Evolutionary conservation across 2,888 invertebrate genomes (phyloP).

Genomic region (Heliconius aoede): DNA sequence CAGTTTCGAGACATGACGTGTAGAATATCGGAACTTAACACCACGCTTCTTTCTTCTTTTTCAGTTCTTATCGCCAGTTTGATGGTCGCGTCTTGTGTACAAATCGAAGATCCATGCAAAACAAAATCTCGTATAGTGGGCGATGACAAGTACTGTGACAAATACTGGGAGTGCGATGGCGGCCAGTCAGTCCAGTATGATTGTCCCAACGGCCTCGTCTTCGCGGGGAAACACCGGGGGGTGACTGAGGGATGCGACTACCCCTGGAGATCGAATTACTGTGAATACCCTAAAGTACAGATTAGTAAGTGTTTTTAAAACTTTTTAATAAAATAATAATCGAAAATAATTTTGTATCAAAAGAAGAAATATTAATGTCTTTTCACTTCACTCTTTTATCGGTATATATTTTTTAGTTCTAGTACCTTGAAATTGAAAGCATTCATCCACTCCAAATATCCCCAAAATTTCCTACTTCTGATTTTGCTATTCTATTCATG

Average conservation of each 20-base stretch:
- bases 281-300: constrained; percentile 85
- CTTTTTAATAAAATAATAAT: too few species aligned
- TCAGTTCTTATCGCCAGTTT: constrained; percentile 62
- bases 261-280: constrained; percentile 94
- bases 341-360: too few species aligned
- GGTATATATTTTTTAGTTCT: not conserved
- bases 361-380: too few species aligned
- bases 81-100: constrained; percentile 62
- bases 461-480: too few species aligned
- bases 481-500: too few species aligned
- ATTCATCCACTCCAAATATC: not conserved
- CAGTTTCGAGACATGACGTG: too few species aligned
- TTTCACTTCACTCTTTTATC: not conserved
- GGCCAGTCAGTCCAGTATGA: constrained; percentile 93
- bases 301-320: constrained; percentile 86
- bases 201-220: constrained; percentile 95
- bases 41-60: not conserved
- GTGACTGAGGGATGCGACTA: constrained; percentile 96
- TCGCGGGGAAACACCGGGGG: constrained; percentile 93
- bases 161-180: constrained; percentile 94
- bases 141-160: constrained; percentile 90
- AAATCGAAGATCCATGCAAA: constrained; percentile 91
- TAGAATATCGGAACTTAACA: too few species aligned
- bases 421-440: not conserved
- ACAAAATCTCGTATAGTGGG: constrained; percentile 89